Evolutionary conservation across 2,797 vertebrate genomes (phyloP), one percentile per base, ranked within the genome.

Genomic region (Chromobotia macracanthus): DNA sequence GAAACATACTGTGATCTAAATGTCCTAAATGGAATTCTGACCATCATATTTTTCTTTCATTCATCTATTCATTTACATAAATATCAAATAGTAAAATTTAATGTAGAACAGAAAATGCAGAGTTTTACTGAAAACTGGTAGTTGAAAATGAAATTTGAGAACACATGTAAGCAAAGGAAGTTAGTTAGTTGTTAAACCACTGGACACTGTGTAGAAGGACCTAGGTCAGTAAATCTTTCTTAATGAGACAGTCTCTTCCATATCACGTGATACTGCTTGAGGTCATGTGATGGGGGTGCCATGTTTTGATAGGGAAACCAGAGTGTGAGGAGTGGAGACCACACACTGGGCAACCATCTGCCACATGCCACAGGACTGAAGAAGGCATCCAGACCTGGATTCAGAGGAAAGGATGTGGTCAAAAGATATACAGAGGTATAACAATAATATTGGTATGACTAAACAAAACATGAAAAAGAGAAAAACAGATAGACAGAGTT

Each of bases 301-400:
- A 70, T 82, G 77, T 84, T 90, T 80, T 86, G 82, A 85, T 84
- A 70, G 81, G 75, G 74, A 88, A 86, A 89, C 80, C 81, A 77
- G 87, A 71, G 83, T 75, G 75, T 76, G 84, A 81, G 82, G 83
- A 87, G 86, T 81, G 82, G 31, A 75, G 77, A 77, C 81, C 79
- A 77, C 88, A 87, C 90, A 92, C 88, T 89, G 87, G 86, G 91
- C 84, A 83, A 84, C 92, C 91, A 93, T 93, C 91, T 92, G 90
- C 80, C 90, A 58, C 1, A 86, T 89, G 89, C 85, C 82, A 77
- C 74, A 53, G 83, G 83, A 75, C 71, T 78, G 58, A 84, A 81
- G 56, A 84, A 88, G 87, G 90, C 84, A 88, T 80, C 87, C 85
- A 88, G 86, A 89, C 85, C 55, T 86, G 85, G 84, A 85, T 87